Conservation (phyloP, 2,113 vertebrate species). For the Xiphophorus couchianus region DNA sequence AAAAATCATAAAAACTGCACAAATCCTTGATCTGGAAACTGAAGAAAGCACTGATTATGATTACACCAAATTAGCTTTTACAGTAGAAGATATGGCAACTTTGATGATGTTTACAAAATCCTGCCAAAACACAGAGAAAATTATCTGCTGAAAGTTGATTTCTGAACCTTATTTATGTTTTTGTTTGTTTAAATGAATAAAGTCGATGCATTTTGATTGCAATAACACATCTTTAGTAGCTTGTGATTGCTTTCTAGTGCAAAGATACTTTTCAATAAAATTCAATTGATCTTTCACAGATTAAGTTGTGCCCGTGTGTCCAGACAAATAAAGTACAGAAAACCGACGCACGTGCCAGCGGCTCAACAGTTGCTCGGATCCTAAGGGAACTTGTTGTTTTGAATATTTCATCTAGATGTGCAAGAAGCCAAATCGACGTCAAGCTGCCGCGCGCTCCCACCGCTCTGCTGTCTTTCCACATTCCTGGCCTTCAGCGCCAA, state of each 20-base stretch:
- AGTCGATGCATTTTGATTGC: neutral
- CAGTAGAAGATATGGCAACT: neutral
- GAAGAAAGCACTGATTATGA: neutral
- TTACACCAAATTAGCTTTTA: neutral
- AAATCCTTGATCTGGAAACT: neutral
- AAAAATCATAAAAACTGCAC: neutral
- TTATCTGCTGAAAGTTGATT: neutral
- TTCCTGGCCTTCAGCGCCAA: slow-evolving; percentile 22
- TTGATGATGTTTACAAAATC: neutral
- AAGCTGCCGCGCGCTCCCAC: slow-evolving; percentile 25
- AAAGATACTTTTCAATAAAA: neutral
- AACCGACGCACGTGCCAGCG: slow-evolving; percentile 10
- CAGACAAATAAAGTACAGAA: neutral
- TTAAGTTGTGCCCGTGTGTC: neutral
- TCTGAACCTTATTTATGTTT: no score
- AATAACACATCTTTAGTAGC: neutral
- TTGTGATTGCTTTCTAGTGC: neutral
- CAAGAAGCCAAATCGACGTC: slow-evolving; percentile 30
- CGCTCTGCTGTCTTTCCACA: slow-evolving; percentile 37
- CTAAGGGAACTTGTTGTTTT: slow-evolving; percentile 36
- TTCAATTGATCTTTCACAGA: neutral
- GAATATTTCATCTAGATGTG: slow-evolving; percentile 48
- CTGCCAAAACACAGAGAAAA: neutral
- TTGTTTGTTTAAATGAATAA: neutral
- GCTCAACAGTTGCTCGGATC: slow-evolving; percentile 4